Base-by-base conservation (phyloP, 2,888 invertebrate genomes). In the Sarcophaga carnaria region DNA sequence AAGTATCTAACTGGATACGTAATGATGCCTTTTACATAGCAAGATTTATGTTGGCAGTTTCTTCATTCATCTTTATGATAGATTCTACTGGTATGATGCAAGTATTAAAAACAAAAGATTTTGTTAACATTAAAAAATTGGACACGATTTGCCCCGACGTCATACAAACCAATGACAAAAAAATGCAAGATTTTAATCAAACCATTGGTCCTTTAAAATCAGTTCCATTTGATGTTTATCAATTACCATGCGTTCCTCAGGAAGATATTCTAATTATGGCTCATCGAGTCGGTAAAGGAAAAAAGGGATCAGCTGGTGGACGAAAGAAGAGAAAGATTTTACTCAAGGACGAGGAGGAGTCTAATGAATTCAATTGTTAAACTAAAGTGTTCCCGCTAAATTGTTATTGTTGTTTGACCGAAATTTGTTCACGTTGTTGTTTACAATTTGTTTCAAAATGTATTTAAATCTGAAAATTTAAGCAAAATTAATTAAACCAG, bases 31-130 rank as follows among this genome's bases (percentile, higher is more conserved):
- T 89, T 67, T 90, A 89, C 79, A 82, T 83, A 63, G 83, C 85
- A n/a, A 90, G 91, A 54, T 89, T 90, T 62, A 11, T 89, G 4
- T 74, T 90, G 66, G 90, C 90, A 2, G 17, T 90, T 25, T 37
- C 75, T n/a, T 81, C 81, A 3, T 89, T 89, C 69, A 10, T 88
- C 11, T 72, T 86, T 22, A 88, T 88, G 88, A 27, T 88, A 45
- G 83, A 88, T n/a, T 64, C 83, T 45, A 88, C 87, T 4, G 88
- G 88, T 20, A 67, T 88, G 37, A 20, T 81, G 1, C 70, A 86
- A 11, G 71, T 85, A 14, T 47, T 88, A 54, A 64, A 77, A 63
- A 64, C 59, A 2, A 76, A 47, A 8, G 10, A 37, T 37, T 37
- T 37, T 37, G 37, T 37, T 10, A 37, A 37, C 37, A 37, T 37